Evolutionary conservation across 2,113 vertebrate species (phyloP).

Genomic region (Colius striatus): DNA sequence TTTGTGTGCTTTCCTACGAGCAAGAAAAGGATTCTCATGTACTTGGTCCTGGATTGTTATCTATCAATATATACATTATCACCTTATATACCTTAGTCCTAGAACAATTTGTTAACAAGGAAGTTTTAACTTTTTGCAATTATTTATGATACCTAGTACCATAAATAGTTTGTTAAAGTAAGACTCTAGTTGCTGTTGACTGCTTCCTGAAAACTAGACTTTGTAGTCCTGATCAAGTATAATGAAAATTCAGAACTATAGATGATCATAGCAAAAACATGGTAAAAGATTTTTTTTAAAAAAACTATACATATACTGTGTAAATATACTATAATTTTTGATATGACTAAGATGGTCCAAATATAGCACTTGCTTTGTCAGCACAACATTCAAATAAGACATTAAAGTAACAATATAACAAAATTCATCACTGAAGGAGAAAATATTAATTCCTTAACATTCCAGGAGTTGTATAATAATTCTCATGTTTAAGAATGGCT

Average conservation of each 20-base stretch:
- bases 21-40: not conserved
- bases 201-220: not conserved
- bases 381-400: not conserved
- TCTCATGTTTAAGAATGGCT: not conserved
- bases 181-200: not conserved
- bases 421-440: not conserved
- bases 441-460: not conserved
- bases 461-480: not conserved
- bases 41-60: not conserved
- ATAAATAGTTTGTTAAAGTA: not conserved
- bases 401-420: not conserved
- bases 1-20: not conserved
- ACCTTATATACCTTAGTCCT: not conserved
- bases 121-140: not conserved
- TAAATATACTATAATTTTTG: not conserved
- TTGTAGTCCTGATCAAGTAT: not conserved
- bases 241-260: not conserved
- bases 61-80: not conserved
- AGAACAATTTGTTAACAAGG: not conserved
- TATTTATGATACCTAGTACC: not conserved
- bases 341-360: not conserved
- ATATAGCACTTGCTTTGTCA: not conserved
- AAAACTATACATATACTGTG: not conserved
- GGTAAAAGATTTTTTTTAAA: not conserved
- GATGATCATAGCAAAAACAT: not conserved